Conservation (phyloP, 2,797 vertebrate species). For the Cuculus canorus region DNA sequence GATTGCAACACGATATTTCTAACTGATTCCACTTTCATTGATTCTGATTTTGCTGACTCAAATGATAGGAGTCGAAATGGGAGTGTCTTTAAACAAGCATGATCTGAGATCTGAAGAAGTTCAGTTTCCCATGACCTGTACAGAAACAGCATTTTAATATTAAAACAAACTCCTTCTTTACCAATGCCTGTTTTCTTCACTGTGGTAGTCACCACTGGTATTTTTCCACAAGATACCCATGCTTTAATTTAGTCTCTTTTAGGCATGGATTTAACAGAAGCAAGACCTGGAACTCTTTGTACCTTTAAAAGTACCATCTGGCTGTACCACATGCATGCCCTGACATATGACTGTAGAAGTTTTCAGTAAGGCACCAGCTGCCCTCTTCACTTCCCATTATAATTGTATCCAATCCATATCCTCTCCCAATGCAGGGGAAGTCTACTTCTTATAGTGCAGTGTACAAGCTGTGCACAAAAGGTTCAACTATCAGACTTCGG, state of each 20-base stretch:
- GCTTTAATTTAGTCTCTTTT: neutral
- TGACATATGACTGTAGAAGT: neutral
- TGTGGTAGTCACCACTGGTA: neutral
- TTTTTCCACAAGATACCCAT: neutral
- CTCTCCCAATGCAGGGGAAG: neutral
- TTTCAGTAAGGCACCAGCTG: neutral
- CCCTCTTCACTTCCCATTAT: neutral
- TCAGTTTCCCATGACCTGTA: neutral
- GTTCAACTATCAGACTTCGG: neutral
- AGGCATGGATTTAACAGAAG: neutral
- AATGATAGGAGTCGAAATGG: neutral
- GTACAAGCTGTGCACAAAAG: neutral
- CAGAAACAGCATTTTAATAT: neutral
- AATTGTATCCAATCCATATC: neutral
- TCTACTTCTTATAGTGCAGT: neutral
- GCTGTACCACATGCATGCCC: neutral
- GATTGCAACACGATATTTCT: conserved; percentile 22
- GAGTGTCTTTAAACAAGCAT: neutral
- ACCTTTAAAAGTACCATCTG: neutral
- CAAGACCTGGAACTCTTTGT: neutral
- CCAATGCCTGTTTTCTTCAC: neutral
- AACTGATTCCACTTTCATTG: neutral
- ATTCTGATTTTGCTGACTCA: conserved; percentile 39
- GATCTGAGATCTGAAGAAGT: neutral
- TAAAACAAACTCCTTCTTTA: neutral